Base-by-base conservation (phyloP, 2,888 invertebrate species). In the Eupeodes luniger region DNA sequence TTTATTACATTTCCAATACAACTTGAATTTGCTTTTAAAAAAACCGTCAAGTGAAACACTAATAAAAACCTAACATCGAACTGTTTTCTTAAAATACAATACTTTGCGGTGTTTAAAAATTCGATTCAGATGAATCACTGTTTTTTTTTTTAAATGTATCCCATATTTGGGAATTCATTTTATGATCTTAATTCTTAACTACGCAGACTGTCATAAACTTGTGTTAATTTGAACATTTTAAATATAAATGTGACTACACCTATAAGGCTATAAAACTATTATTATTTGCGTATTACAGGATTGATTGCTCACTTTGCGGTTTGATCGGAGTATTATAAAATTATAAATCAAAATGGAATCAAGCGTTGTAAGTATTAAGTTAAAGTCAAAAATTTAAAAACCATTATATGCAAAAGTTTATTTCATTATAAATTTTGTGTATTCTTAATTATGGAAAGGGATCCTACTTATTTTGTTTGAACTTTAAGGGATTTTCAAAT, bases 361-460 rank as follows among this genome's bases (percentile, higher is more conserved):
- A 14, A 78, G 74, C 51, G 75, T 72, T 74, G 85, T 86, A 82
- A 86, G 85, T 86, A 81, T 49, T 9, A n/a, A 36, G 4, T 2
- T 7, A 14, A 49, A 49, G 6, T 12, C 5, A 6, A 55, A 34
- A 59, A 14, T 34, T 1, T 5, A 12, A 27, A 19, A 14, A 49
- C 5, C 9, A 47, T 14, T 12, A 47, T 11, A 47, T 9, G 4
- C 12, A 47, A 4, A 4, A 47, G 9, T 11, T 47, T 40, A 40
- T 40, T 40, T 40, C 40, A 40, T 40, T 40, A 40, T 5, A 4
- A 9, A 40, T 40, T 40, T 40, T 40, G 5, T 40, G 27, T 27
- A 27, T 27, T 27, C 27, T 27, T 27, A 27, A 3, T 27, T 27
- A 27, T 27, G 27, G 27, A 27, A 27, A 27, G 27, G 27, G 27